Base-by-base conservation (phyloP, 2,113 vertebrate species). In the Hepsetus odoe region DNA sequence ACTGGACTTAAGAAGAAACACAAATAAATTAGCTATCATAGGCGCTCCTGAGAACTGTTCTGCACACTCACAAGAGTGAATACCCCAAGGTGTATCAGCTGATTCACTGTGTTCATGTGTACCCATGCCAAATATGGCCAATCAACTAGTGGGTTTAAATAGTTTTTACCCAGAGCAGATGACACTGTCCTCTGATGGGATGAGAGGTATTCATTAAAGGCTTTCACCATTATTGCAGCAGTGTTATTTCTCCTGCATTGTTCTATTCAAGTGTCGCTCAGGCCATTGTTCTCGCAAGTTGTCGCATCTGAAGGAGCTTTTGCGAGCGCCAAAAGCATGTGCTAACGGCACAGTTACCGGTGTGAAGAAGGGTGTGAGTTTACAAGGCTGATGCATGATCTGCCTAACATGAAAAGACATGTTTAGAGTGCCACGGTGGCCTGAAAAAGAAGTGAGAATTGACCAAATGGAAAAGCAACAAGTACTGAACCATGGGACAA, bases 151-250 rank as follows among this genome's bases (percentile, higher is more conserved):
- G 46, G 24, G 11, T 71, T 56, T 46, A 28, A 22, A 42, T 20
- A 75, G 30, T 10, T 32, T 33, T 75, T 75, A 38, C 44, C 49
- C 61, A 7, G 5, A 61, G 61, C 44, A 80, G 32, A 73, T 40
- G 51, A 22, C 35, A 55, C 16, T 69, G 82, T 72, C 68, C 44
- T 77, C 62, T 33, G 65, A 30, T 11, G 40, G 33, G n/a, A 55
- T 73, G 78, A 76, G 78, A 79, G 64, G 76, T 78, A 56, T 69
- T 82, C 67, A 72, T 81, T 82, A 82, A 79, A 76, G 11, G 53
- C 72, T 72, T 84, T 33, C 33, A 51, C 28, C 32, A 28, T 51
- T 51, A 56, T 56, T 58, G 42, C 35, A 70, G 46, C n/a, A 38
- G 22, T 32, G 51, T 68, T 74, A 51, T 79, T 84, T 49, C 55